These are phyloP conservation scores for Lepidothrix coronata DNA, from an alignment of 2,113 vertebrate genomes.

Conservation along the genomic window DNA sequence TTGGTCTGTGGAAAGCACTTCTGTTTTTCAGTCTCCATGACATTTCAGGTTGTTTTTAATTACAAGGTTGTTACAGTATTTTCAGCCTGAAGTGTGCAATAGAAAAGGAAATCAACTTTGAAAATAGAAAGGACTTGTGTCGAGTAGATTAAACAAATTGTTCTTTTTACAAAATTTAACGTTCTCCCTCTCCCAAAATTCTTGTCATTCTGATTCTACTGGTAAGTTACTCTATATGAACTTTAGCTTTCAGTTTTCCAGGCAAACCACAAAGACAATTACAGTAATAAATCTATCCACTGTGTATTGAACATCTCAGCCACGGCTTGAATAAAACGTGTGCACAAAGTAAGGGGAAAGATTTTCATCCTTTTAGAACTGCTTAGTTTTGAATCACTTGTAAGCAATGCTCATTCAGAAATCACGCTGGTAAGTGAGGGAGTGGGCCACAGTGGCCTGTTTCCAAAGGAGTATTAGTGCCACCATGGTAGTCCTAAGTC, in stretches of 20 bases:
- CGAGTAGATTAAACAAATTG: neutral
- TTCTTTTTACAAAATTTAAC: neutral
- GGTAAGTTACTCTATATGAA: neutral
- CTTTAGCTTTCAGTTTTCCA: neutral
- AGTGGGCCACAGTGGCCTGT: neutral
- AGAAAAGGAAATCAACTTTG: neutral
- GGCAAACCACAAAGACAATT: neutral
- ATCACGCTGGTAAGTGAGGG: neutral
- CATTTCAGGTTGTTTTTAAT: constrained; percentile 1
- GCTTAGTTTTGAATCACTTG: neutral
- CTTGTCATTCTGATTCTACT: neutral
- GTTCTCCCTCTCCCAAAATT: neutral
- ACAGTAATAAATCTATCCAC: neutral
- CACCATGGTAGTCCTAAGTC: neutral
- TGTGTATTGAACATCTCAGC: neutral
- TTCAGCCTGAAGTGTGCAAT: neutral
- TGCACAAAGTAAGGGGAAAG: neutral
- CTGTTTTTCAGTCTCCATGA: neutral
- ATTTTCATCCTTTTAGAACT: neutral
- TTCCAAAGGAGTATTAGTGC: neutral
- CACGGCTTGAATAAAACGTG: neutral
- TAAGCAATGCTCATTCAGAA: neutral
- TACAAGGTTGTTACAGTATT: neutral
- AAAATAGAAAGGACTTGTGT: neutral
- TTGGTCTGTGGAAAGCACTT: neutral